Evolutionary conservation across 1,140 invertebrate genomes (phyloP), one percentile per base, ranked within the genome.

Genomic region (Globodera ellingtonae): DNA sequence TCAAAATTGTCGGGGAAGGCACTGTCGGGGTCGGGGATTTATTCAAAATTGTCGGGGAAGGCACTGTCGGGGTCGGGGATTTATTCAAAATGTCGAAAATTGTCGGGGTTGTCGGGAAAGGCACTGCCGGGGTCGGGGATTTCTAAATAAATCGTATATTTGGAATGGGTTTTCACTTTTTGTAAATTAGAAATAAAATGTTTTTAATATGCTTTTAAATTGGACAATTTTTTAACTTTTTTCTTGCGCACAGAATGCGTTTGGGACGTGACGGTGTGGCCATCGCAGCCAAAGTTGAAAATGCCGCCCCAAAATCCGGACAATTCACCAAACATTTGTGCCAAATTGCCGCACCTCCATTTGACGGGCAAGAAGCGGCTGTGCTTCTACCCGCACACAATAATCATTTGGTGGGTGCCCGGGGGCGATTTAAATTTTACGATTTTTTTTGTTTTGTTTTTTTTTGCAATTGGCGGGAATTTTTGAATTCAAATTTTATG

Each of bases 311-410:
- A 50, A 74, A 81, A 59, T 47, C 73, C 81, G 15, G 21, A 69
- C 13, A 72, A 70, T 24, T 82, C 47, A 56, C 72, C 73, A 24
- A 83, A 83, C 62, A 82, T 83, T 74, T 83, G 81, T 59, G 18
- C 75, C 44, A 83, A 76, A 66, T 46, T 46, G 46, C 81, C 47
- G 18, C 47, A 82, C 35, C 44, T 73, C 10, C 18, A 67, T n/a
- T 62, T 52, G 62, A 46, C 9, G 35, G 62, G 18, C 75, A 66
- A 35, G 47, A 72, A 69, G 44, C 52, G 81, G 50, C 80, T 83
- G 24, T 83, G 81, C 50, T 83, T 83, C 59, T 83, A 83, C 59
- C 74, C 81, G n/a, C 81, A 83, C 70, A 82, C 81, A 50, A 82
- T 83, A 46, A 75, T 83, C 15, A 44, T 83, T 6, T 56, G 56